Evolutionary conservation across 2,113 vertebrate genomes (phyloP), one percentile per base, ranked within the genome.

Genomic region (Peromyscus leucopus): DNA sequence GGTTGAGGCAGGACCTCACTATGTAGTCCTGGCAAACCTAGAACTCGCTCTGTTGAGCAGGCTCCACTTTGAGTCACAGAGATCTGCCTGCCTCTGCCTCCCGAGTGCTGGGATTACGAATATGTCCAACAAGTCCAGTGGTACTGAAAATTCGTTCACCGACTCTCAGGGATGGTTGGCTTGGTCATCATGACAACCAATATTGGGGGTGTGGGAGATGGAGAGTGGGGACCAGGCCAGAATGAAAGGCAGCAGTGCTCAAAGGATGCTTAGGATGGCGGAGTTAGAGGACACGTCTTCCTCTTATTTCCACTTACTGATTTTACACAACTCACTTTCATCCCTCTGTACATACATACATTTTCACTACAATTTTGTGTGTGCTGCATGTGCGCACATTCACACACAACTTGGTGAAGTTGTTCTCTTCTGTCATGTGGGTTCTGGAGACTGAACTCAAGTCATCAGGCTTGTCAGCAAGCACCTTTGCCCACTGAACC

Each of bases 291-390:
- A 17, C 22, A 10, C 13, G 84, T 82, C 80, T 19, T 51, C 48
- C 71, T 93, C 26, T 89, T 46, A n/a, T 74, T 96, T 92, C 46
- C n/a, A 72, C 48, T 59, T 72, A 80, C 42, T 59, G 71, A 93
- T 76, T 85, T 91, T 91, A 92, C 33, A 57, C 69, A 69, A 26
- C 65, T 92, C 48, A 92, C 48, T 88, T 95, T 82, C 55, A 83
- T 78, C 71, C 59, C 0, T 82, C n/a, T 82, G 12, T 74, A 0
- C 51, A 10, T 48, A 46, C 22, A 46, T 13, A 48, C 57, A 84
- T 42, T 84, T 84, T 84, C 7, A 42, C 48, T 76, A 75, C 9
- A 75, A n/a, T 57, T n/a, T 59, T 83, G 17, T 59, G 9, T 12
- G 22, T 33, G 19, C n/a, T 39, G 8, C 4, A 0, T 74, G n/a